Evolutionary conservation across 2,113 vertebrate genomes (phyloP).

Genomic region (Hypomesus transpacificus): DNA sequence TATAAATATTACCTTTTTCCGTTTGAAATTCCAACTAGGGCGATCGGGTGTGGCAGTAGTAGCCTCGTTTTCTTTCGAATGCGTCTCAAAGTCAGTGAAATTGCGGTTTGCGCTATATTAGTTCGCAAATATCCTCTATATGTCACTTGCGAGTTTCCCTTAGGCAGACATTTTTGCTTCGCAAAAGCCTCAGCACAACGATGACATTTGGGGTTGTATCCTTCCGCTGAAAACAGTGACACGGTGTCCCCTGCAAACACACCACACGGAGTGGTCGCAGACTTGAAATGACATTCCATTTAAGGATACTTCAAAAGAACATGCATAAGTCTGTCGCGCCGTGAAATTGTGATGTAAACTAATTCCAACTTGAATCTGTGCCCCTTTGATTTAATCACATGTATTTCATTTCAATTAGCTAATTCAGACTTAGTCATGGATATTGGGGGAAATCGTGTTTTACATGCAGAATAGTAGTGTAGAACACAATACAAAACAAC

Average conservation of each 20-base stretch:
- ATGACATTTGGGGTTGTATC: constrained; percentile 79
- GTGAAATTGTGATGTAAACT: no score
- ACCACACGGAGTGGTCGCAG: background rate
- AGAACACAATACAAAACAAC: no score
- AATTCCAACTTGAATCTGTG: no score
- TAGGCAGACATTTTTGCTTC: constrained; percentile 96
- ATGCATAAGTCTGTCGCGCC: no score
- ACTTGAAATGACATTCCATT: background rate
- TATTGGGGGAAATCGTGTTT: no score
- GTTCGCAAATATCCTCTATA: constrained; percentile 71
- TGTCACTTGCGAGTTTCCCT: constrained; percentile 92
- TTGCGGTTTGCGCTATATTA: constrained; percentile 46
- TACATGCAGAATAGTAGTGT: no score
- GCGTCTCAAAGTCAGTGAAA: constrained; percentile 59
- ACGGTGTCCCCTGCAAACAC: constrained; percentile 19
- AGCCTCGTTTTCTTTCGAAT: constrained; percentile 65
- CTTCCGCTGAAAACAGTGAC: constrained; percentile 76
- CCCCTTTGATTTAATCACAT: no score
- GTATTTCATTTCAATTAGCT: no score
- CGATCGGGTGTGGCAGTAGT: constrained; percentile 68
- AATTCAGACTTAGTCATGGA: no score
- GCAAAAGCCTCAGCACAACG: constrained; percentile 82
- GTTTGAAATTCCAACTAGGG: constrained; percentile 81
- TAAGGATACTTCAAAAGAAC: background rate
- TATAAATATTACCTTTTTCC: constrained; percentile 77